Evolutionary conservation across 2,797 vertebrate genomes (phyloP).

Genomic region (Rhyacichthys aspro): DNA sequence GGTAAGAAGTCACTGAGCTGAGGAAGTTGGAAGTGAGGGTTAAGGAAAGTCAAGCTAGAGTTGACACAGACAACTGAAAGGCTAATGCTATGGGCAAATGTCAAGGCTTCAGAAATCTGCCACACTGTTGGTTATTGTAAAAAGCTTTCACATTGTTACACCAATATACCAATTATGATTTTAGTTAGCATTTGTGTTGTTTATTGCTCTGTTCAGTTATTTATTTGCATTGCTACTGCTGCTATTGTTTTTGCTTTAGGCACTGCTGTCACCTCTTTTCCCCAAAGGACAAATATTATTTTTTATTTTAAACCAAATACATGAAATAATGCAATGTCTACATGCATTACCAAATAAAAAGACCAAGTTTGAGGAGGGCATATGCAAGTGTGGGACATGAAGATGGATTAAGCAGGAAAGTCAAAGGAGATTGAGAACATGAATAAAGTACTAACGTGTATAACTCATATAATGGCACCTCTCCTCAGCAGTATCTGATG

Average conservation of each 20-base stretch:
- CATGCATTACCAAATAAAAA: slow-evolving; percentile 80
- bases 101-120: slow-evolving; percentile 19
- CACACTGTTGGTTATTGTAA: slow-evolving; percentile 53
- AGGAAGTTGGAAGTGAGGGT: slow-evolving; percentile 51
- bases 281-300: slow-evolving; percentile 77
- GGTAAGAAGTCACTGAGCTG: slow-evolving; percentile 12
- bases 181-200: slow-evolving; percentile 61
- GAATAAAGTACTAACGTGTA: slow-evolving; percentile 46
- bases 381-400: slow-evolving; percentile 39
- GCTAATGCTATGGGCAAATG: slow-evolving; percentile 11
- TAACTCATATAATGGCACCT: slow-evolving; percentile 33
- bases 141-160: slow-evolving; percentile 74
- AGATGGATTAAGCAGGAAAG: slow-evolving; percentile 6
- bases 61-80: slow-evolving; percentile 23
- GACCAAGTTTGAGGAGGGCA: slow-evolving; percentile 58
- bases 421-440: slow-evolving; percentile 22
- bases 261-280: slow-evolving; percentile 77
- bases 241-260: slow-evolving; percentile 79
- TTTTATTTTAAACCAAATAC: slow-evolving; percentile 75
- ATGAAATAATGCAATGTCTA: slow-evolving; percentile 78
- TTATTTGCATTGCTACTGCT: slow-evolving; percentile 79
- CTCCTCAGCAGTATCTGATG: slow-evolving; percentile 40
- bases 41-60: slow-evolving; percentile 34
- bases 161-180: slow-evolving; percentile 62
- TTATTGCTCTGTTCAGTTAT: slow-evolving; percentile 70